Evolutionary conservation across 2,888 invertebrate genomes (phyloP).

Genomic region (Serripes groenlandicus): DNA sequence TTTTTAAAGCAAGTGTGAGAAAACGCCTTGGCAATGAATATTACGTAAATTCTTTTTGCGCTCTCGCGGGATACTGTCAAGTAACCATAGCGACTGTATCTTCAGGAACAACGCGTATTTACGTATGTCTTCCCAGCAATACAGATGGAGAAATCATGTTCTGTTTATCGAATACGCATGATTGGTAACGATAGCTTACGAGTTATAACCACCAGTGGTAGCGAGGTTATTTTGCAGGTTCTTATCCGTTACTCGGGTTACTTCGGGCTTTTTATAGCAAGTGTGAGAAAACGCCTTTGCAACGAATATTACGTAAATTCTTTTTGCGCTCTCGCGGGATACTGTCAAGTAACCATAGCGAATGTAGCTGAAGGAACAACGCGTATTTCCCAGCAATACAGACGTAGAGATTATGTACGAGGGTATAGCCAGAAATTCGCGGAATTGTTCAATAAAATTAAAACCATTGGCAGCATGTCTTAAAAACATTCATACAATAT

Average conservation of each 20-base stretch:
- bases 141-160: slow-evolving; percentile 36
- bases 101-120: slow-evolving; percentile 29
- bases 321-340: slow-evolving; percentile 58
- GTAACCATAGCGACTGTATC: slow-evolving; percentile 33
- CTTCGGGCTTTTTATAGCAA: slow-evolving; percentile 40
- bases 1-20: slow-evolving; percentile 27
- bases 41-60: slow-evolving; percentile 58
- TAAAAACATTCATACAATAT: no score
- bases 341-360: slow-evolving; percentile 51
- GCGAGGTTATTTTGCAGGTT: slow-evolving; percentile 2
- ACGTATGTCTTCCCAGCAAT: slow-evolving; percentile 41
- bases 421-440: no score
- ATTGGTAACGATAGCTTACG: slow-evolving; percentile 7
- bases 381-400: slow-evolving; percentile 39
- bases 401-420: slow-evolving; percentile 36
- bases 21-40: slow-evolving; percentile 46
- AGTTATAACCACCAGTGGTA: background rate
- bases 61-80: slow-evolving; percentile 55
- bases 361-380: slow-evolving; percentile 12
- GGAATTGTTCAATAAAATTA: no score
- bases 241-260: slow-evolving; percentile 5
- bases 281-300: slow-evolving; percentile 27
- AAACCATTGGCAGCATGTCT: no score
- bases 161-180: slow-evolving; percentile 23
- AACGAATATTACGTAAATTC: slow-evolving; percentile 53